These are phyloP conservation scores for Hypercompe scribonia DNA, from an alignment of 2,888 invertebrate genomes.

Conservation along the genomic window DNA sequence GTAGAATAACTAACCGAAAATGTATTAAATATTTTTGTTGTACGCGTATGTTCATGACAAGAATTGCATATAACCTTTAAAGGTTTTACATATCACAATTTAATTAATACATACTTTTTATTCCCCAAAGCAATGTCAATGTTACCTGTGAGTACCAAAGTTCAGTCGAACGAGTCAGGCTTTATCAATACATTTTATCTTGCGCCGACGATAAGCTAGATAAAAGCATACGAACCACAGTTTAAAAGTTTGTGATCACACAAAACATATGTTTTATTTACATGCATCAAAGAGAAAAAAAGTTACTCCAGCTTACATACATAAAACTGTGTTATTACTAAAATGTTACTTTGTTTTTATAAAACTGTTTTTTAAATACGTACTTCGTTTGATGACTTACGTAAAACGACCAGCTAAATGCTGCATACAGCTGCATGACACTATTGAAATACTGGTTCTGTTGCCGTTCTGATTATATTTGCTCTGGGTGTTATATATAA, in stretches of 20 bases:
- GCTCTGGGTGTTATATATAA: too few species aligned
- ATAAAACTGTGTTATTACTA: neutral
- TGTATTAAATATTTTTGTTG: too few species aligned
- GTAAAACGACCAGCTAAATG: neutral
- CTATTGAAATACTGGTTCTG: neutral
- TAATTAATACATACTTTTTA: too few species aligned
- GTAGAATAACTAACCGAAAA: too few species aligned
- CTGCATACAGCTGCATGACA: neutral
- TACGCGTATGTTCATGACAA: too few species aligned
- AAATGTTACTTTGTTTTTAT: neutral
- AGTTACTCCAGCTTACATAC: neutral
- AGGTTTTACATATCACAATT: too few species aligned
- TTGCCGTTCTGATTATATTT: neutral
- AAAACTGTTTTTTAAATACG: neutral
- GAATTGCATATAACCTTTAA: too few species aligned
- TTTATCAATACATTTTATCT: constrained; percentile 44
- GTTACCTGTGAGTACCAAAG: neutral
- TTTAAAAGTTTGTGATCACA: constrained; percentile 3
- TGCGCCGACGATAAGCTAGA: constrained; percentile 37
- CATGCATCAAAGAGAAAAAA: neutral
- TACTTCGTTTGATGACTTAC: neutral
- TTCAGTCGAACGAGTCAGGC: constrained; percentile 24
- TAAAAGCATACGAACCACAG: constrained; percentile 30
- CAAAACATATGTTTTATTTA: neutral
- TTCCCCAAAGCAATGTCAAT: neutral